These are phyloP conservation scores for human DNA, from an alignment of 2,113 vertebrate species.

Conservation along the genomic window GRCh38 chrX:113004001-113004500, in stretches of 20 bases:
- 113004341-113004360: background rate
- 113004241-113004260: background rate
- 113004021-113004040: background rate
- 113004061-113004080: background rate
- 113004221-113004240: background rate
- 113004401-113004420: background rate
- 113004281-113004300: background rate
- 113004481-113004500: background rate
- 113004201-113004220: background rate
- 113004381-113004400: slow-evolving; percentile 6
- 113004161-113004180: background rate
- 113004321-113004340: background rate
- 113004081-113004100: background rate
- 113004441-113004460: background rate
- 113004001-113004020: background rate
- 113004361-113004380: background rate
- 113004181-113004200: background rate
- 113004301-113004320: background rate
- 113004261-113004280: background rate
- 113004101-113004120: background rate
- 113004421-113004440: background rate
- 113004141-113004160: background rate
- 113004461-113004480: background rate
- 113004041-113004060: slow-evolving; percentile 25
- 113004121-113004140: background rate